These are phyloP conservation scores for Caenorhabditis sinica DNA, from an alignment of 2,888 invertebrate species.

Conservation along the genomic window DNA sequence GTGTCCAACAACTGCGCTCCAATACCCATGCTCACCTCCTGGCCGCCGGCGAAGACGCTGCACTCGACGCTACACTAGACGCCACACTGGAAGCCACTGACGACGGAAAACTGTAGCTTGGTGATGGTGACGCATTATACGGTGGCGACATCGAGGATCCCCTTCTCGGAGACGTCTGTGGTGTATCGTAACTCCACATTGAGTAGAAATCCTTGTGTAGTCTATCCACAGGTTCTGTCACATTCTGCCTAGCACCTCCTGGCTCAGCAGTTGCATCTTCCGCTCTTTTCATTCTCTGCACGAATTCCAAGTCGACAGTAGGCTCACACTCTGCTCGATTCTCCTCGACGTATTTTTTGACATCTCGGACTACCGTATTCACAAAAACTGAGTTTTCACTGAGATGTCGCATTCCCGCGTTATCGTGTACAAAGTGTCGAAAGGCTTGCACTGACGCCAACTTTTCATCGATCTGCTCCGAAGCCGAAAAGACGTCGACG, in stretches of 20 bases:
- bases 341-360: conserved; percentile 65
- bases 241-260: neutral
- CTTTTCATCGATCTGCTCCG: conserved; percentile 57
- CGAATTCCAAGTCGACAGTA: conserved; percentile 51
- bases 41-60: conserved; percentile 44
- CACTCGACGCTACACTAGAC: conserved; percentile 60
- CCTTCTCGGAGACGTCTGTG: conserved; percentile 56
- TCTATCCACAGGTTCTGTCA: conserved; percentile 18
- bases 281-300: conserved; percentile 21
- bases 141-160: conserved; percentile 58
- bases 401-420: conserved; percentile 68
- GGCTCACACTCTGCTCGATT: conserved; percentile 65
- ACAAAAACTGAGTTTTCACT: conserved; percentile 67
- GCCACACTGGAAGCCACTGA: conserved; percentile 52
- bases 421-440: conserved; percentile 76
- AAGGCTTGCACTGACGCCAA: conserved; percentile 60
- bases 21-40: too few species aligned
- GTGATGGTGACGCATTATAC: conserved; percentile 39
- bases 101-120: conserved; percentile 52
- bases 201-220: conserved; percentile 70
- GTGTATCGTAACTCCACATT: conserved; percentile 66
- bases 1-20: neutral
- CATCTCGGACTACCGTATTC: conserved; percentile 70
- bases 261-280: neutral
- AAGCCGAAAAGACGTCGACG: conserved; percentile 64